Base-by-base conservation (phyloP, 2,113 vertebrate genomes). In the Daboia siamensis region DNA sequence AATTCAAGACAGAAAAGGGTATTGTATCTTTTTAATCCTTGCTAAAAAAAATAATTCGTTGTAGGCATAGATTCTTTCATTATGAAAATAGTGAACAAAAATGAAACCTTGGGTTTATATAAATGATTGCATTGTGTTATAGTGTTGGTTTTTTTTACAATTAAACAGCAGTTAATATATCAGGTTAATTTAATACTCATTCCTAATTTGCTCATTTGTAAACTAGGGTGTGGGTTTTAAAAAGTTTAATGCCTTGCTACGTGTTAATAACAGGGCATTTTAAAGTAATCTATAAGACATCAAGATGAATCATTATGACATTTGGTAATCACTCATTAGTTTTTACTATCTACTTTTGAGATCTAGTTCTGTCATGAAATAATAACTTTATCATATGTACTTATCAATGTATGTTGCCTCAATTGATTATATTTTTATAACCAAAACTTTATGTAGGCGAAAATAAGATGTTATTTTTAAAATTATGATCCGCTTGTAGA, bases 161-260 rank as follows among this genome's bases (percentile, higher is more conserved):
- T 93, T 91, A 91, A 64, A 89, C 13, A 74, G 93, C 88, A 87
- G 56, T 88, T 69, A n/a, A n/a, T 24, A 4, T 48, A 57, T 33
- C 69, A 87, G 10, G 48, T 57, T 92, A 56, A 55, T 93, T 55
- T 17, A 57, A 55, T 93, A 29, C 48, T 89, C 29, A 33, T 64
- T 57, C 51, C 89, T 86, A 90, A 90, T 46, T 56, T 87, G 55
- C 57, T 91, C 33, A 80, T 92, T 90, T 51, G 15, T 87, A 87
- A 87, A 57, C 44, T 87, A 69, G 61, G 24, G 4, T 12, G 64
- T 74, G 21, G 29, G 3, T 52, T 59, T 39, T n/a, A 17, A 85
- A 84, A 57, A 29, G 11, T 91, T 20, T 24, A 87, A 24, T 48
- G 86, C 51, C 29, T 87, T 64, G 12, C 56, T 87, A 90, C 12